Conservation (phyloP, 2,113 vertebrate species). For the Symphodus melops region DNA sequence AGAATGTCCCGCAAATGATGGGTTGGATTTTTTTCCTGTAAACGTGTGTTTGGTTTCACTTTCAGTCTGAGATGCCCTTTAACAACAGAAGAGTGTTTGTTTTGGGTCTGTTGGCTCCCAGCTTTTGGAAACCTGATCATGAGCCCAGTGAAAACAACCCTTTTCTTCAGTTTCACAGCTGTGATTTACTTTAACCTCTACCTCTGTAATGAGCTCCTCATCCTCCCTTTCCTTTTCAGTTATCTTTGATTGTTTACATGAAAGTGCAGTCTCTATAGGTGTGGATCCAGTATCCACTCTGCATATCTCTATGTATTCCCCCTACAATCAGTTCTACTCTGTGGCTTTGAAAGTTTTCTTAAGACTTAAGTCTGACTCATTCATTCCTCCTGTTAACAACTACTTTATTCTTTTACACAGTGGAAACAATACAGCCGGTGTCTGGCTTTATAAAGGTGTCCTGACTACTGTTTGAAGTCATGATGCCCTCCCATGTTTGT, state of each 20-base stretch:
- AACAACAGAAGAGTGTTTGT: background rate
- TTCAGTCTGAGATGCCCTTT: conserved; percentile 18
- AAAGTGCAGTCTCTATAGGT: background rate
- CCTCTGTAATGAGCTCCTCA: background rate
- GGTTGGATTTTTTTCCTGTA: background rate
- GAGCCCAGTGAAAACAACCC: background rate
- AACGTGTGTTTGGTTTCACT: conserved; percentile 1
- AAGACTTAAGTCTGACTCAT: background rate
- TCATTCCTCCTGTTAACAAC: background rate
- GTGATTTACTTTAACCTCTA: background rate
- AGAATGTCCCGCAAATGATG: background rate
- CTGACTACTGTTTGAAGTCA: background rate
- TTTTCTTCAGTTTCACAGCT: background rate
- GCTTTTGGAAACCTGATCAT: background rate
- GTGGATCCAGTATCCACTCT: background rate
- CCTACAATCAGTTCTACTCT: background rate
- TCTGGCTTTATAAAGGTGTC: background rate
- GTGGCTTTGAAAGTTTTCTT: background rate
- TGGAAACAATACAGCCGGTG: background rate
- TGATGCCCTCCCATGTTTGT: background rate
- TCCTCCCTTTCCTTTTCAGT: background rate
- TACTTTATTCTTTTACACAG: background rate
- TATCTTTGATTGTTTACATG: background rate
- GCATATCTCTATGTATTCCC: background rate
- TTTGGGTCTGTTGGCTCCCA: background rate